A percentile compares a stretch with the other conserved stretches of the same genome.
Conservation (phyloP, 2,888 invertebrate genomes). For the Dichetophora obliterata region DNA sequence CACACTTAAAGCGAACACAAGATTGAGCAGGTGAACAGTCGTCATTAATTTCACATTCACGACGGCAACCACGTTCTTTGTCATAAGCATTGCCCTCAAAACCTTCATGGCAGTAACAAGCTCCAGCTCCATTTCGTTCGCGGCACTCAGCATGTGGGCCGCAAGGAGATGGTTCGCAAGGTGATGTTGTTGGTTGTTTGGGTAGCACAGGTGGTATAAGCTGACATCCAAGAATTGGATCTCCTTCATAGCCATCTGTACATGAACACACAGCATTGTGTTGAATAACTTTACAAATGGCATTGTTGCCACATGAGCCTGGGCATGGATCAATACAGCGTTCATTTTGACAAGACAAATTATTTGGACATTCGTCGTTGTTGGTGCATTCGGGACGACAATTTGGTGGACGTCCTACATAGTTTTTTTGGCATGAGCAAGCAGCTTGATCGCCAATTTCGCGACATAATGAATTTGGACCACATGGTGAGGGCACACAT, state of each 20-base stretch:
- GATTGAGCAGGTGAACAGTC: slow-evolving; percentile 81
- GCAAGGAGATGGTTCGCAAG: slow-evolving; percentile 87
- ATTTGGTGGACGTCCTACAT: slow-evolving; percentile 86
- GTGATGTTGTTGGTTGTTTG: slow-evolving; percentile 77
- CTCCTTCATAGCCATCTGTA: slow-evolving; percentile 85
- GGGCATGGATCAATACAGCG: slow-evolving; percentile 87
- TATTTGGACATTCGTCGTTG: slow-evolving; percentile 84
- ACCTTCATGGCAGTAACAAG: slow-evolving; percentile 84
- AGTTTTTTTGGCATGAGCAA: slow-evolving; percentile 85
- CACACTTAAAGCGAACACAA: slow-evolving; percentile 86
- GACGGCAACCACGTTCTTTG: slow-evolving; percentile 74
- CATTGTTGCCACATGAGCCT: slow-evolving; percentile 83
- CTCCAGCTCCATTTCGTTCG: slow-evolving; percentile 86
- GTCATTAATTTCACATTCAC: slow-evolving; percentile 83
- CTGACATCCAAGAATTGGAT: slow-evolving; percentile 76
- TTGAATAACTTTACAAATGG: slow-evolving; percentile 86
- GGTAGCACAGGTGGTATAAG: slow-evolving; percentile 72
- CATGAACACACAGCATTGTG: slow-evolving; percentile 87
- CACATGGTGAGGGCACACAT: slow-evolving; percentile 86
- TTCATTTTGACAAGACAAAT: slow-evolving; percentile 84
- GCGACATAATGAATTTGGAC: slow-evolving; percentile 85
- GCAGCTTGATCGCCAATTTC: slow-evolving; percentile 86
- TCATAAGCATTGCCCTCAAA: slow-evolving; percentile 88
- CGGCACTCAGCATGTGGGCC: slow-evolving; percentile 88
- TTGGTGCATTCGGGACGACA: slow-evolving; percentile 88